Evolutionary conservation across 2,113 vertebrate genomes (phyloP).

Genomic region (Cryptomyrus ogoouensis): DNA sequence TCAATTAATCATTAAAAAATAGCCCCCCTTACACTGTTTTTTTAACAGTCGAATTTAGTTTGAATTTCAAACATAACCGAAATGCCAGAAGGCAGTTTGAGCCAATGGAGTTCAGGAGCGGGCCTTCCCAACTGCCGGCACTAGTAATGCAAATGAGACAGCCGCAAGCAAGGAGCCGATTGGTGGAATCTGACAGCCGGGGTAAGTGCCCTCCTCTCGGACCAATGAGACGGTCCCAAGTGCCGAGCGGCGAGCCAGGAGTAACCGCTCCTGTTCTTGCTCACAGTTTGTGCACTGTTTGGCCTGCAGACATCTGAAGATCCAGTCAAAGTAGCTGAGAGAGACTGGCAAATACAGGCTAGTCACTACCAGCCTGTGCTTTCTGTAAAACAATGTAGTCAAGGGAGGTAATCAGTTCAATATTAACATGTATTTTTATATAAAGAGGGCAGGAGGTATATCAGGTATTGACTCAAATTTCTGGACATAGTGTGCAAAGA

Average conservation of each 20-base stretch:
- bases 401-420: not conserved
- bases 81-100: not conserved
- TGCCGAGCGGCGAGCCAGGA: not conserved
- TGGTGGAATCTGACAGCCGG: not conserved
- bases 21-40: not conserved
- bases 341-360: not conserved
- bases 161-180: not conserved
- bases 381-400: not conserved
- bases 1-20: not conserved
- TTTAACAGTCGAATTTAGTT: not conserved
- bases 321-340: not conserved
- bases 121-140: not conserved
- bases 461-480: not conserved
- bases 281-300: not conserved
- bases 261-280: not conserved
- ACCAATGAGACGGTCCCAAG: not conserved
- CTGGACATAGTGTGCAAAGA: not conserved
- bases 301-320: not conserved
- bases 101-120: not conserved
- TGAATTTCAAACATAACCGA: slow-evolving; percentile 7
- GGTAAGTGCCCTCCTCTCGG: not conserved
- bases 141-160: not conserved
- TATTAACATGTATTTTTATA: not conserved
- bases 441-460: not conserved
- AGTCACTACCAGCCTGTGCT: not conserved